Evolutionary conservation across 2,797 vertebrate species (phyloP).

Genomic region (Myotis pilosus): DNA sequence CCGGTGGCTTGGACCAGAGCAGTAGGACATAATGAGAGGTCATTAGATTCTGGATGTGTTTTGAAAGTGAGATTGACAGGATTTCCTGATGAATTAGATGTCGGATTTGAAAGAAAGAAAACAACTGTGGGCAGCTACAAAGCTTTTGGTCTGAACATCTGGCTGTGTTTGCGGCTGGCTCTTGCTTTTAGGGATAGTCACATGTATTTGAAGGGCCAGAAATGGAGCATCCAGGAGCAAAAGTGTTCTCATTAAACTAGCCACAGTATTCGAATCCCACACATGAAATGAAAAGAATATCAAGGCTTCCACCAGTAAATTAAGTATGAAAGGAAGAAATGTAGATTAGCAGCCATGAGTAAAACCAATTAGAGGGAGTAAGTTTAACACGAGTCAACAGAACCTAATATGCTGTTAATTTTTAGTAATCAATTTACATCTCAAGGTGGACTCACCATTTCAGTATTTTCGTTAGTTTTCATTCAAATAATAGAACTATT

Average conservation of each 20-base stretch:
- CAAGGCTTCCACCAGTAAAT: not conserved
- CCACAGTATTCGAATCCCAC: not conserved
- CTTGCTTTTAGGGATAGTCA: not conserved
- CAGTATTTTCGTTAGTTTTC: not conserved
- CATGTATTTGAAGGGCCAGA: not conserved
- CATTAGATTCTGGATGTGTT: not conserved
- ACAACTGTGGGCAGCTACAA: not conserved
- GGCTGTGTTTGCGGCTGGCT: not conserved
- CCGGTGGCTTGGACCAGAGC: not conserved
- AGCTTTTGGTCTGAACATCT: not conserved
- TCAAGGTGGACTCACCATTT: not conserved
- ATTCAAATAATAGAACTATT: not conserved
- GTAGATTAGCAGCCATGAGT: not conserved
- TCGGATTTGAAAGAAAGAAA: not conserved
- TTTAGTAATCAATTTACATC: not conserved
- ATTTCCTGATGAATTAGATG: not conserved
- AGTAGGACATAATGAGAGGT: not conserved
- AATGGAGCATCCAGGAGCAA: not conserved
- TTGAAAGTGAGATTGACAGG: not conserved
- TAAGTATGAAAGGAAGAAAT: not conserved
- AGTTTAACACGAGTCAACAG: not conserved
- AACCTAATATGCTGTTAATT: not conserved
- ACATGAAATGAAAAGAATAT: not conserved
- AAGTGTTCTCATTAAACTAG: not conserved
- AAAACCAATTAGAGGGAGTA: not conserved